Conservation (phyloP, 2,888 invertebrate genomes). For the Physocephala rufipes region DNA sequence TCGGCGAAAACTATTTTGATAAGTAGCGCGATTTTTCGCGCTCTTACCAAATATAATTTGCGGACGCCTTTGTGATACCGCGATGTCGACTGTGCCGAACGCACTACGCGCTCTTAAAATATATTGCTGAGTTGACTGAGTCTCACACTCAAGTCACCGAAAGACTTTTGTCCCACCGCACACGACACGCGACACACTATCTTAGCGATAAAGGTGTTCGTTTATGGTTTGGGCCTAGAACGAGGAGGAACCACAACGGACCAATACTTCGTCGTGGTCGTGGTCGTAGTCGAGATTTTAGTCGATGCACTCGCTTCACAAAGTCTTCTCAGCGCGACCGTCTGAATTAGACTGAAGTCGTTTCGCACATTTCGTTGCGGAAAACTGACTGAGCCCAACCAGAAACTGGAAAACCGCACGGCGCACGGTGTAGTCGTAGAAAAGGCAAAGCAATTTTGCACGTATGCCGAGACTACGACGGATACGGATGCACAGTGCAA, state of each 20-base stretch:
- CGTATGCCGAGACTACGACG: neutral
- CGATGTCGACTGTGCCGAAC: neutral
- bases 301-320: slow-evolving; percentile 44
- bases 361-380: slow-evolving; percentile 66
- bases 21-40: neutral
- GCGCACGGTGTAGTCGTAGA: neutral
- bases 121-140: slow-evolving; percentile 20
- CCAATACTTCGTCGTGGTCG: slow-evolving; percentile 20
- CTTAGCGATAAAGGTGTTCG: neutral
- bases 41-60: slow-evolving; percentile 7
- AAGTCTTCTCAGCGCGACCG: slow-evolving; percentile 66
- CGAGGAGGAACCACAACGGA: neutral
- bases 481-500: slow-evolving; percentile 16
- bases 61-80: neutral
- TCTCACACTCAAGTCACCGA: neutral
- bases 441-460: slow-evolving; percentile 8
- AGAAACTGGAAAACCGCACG: slow-evolving; percentile 44
- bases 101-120: slow-evolving; percentile 7
- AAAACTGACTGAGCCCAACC: slow-evolving; percentile 59
- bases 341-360: slow-evolving; percentile 66
- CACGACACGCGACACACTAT: neutral
- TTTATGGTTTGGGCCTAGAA: neutral
- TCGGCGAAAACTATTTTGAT: slow-evolving; percentile 13
- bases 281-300: slow-evolving; percentile 16
- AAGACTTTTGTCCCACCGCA: neutral